Evolutionary conservation across 2,888 invertebrate genomes (phyloP).

Genomic region (Acanthoscelides obtectus): DNA sequence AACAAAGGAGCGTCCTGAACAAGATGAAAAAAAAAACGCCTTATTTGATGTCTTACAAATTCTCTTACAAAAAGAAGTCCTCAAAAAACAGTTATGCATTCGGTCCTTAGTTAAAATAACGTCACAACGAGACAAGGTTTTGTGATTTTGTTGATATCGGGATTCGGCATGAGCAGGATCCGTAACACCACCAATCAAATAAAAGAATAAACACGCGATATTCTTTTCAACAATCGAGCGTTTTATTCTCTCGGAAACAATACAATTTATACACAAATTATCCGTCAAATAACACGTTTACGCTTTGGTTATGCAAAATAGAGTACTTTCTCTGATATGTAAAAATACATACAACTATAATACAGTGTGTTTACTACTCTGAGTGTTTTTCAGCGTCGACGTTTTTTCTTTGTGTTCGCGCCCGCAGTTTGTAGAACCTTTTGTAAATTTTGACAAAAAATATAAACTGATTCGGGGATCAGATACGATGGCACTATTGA

Average conservation of each 20-base stretch:
- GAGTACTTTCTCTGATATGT: constrained; percentile 34
- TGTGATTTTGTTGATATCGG: no score
- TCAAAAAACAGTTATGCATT: no score
- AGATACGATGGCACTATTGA: not conserved
- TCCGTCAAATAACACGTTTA: not conserved
- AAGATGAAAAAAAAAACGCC: no score
- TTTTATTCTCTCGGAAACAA: not conserved
- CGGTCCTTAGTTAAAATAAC: no score
- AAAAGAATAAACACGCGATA: not conserved
- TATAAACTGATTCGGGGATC: constrained; percentile 4
- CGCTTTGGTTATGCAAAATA: constrained; percentile 34
- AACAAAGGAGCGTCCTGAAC: no score
- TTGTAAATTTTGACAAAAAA: constrained; percentile 7
- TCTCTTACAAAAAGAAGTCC: no score
- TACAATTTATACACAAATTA: constrained; percentile 5
- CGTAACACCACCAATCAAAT: no score
- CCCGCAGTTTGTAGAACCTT: not conserved
- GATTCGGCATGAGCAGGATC: no score
- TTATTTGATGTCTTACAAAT: no score
- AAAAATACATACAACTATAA: constrained; percentile 38
- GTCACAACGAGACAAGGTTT: no score
- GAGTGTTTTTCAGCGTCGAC: not conserved
- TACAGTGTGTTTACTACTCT: constrained; percentile 17
- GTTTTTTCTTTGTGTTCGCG: constrained; percentile 15
- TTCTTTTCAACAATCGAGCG: not conserved